These are phyloP conservation scores for Arctocebus calabarensis DNA, from an alignment of 2,797 vertebrate genomes.

Conservation along the genomic window DNA sequence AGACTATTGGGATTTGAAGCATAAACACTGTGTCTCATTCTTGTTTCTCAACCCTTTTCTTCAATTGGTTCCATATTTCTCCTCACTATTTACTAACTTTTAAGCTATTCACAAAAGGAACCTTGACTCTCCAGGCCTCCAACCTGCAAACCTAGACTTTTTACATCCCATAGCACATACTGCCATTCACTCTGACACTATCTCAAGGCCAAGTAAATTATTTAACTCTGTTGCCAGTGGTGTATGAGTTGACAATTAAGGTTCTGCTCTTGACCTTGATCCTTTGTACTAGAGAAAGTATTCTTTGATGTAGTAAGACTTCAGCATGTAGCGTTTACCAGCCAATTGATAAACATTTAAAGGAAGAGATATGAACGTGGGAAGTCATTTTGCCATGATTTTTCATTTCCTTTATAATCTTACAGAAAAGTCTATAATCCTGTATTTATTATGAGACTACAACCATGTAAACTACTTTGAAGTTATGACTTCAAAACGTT, in stretches of 20 bases:
- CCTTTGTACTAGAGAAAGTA: slow-evolving; percentile 41
- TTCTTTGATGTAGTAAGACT: slow-evolving; percentile 72
- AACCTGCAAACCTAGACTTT: not conserved
- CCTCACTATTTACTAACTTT: not conserved
- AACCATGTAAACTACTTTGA: slow-evolving; percentile 77
- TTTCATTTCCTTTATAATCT: slow-evolving; percentile 78
- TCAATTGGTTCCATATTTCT: not conserved
- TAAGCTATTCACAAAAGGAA: not conserved
- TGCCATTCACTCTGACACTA: slow-evolving; percentile 24
- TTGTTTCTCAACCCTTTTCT: not conserved
- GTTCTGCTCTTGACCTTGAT: slow-evolving; percentile 55
- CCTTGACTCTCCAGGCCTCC: not conserved
- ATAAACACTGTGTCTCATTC: not conserved
- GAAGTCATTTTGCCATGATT: slow-evolving; percentile 73
- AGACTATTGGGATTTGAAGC: not conserved
- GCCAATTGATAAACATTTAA: slow-evolving; percentile 69
- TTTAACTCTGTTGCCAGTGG: slow-evolving; percentile 11
- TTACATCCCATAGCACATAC: not conserved
- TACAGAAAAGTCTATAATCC: slow-evolving; percentile 77
- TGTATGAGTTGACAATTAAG: slow-evolving; percentile 12
- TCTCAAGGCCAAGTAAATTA: slow-evolving; percentile 36
- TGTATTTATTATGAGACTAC: slow-evolving; percentile 74
- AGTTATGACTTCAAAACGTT: slow-evolving; percentile 76
- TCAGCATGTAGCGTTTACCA: slow-evolving; percentile 53
- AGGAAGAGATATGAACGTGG: slow-evolving; percentile 69